phyloP scores from a whole-genome alignment of 1,140 invertebrate species.

The Himalopsyche phryganea region DNA sequence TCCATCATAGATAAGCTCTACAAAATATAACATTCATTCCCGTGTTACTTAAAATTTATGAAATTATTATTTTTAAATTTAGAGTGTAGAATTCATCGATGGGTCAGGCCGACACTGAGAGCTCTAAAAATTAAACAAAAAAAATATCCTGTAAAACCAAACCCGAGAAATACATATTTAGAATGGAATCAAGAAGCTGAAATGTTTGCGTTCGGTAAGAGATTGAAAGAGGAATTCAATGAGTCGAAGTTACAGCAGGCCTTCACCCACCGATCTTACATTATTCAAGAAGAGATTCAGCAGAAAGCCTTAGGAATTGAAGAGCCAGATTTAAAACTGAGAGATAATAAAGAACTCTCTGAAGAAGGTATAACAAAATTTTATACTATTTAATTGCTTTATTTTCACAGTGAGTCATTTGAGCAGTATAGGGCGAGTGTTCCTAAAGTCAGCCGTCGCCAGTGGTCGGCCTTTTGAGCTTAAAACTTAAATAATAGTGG shows the following conservation, averaged over 20 bases:
- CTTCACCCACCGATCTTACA: slow-evolving; percentile 77
- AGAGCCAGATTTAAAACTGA: slow-evolving; percentile 53
- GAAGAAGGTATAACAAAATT: slow-evolving; percentile 66
- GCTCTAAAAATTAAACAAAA: slow-evolving; percentile 1
- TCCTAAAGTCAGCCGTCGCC: too few species aligned
- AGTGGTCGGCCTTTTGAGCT: too few species aligned
- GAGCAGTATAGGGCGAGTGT: too few species aligned
- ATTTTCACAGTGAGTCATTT: neutral
- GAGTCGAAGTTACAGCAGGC: slow-evolving; percentile 65
- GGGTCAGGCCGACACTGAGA: slow-evolving; percentile 9
- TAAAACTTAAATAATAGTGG: too few species aligned
- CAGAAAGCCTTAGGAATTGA: slow-evolving; percentile 69
- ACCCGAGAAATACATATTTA: slow-evolving; percentile 57
- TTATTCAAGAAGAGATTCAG: slow-evolving; percentile 65
- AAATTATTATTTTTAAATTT: too few species aligned
- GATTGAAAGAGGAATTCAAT: slow-evolving; percentile 83
- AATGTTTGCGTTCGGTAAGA: slow-evolving; percentile 80
- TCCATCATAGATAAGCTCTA: too few species aligned
- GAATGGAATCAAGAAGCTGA: slow-evolving; percentile 90
- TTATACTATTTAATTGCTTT: slow-evolving; percentile 46
- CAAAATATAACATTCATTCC: too few species aligned
- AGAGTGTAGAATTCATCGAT: slow-evolving; percentile 21
- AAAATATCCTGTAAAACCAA: slow-evolving; percentile 2
- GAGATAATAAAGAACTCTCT: slow-evolving; percentile 67
- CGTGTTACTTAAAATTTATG: too few species aligned